Evolutionary conservation across 2,797 vertebrate species (phyloP).

Genomic region (Champsocephalus esox): DNA sequence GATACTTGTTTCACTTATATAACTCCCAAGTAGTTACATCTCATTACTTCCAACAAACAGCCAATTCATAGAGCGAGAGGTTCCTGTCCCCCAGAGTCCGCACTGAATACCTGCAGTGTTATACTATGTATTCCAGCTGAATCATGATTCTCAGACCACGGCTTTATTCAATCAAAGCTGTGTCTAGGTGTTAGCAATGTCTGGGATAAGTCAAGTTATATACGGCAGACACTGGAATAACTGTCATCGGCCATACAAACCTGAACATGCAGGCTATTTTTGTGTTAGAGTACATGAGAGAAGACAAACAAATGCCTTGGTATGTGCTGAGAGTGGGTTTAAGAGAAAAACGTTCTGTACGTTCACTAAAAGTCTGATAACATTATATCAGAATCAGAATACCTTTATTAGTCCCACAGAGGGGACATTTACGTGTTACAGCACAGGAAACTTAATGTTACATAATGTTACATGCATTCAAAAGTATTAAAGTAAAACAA

Average conservation of each 20-base stretch:
- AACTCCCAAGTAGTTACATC: conserved; percentile 84
- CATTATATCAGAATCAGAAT: not conserved
- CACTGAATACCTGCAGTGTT: conserved; percentile 80
- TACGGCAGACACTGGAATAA: conserved; percentile 41
- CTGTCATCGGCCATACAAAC: conserved; percentile 17
- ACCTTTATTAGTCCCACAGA: no score
- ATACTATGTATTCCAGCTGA: conserved; percentile 75
- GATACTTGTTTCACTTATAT: conserved; percentile 82
- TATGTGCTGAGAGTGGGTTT: not conserved
- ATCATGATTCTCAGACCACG: conserved; percentile 72
- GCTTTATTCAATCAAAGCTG: conserved; percentile 63
- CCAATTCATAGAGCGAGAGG: conserved; percentile 77
- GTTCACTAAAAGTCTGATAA: not conserved
- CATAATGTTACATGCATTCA: no score
- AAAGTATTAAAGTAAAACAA: no score
- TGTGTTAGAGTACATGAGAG: not conserved
- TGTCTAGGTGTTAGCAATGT: conserved; percentile 46
- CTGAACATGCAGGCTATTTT: conserved; percentile 16
- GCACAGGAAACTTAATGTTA: no score
- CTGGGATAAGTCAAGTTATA: conserved; percentile 46
- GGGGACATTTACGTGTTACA: no score
- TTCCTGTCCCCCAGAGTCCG: conserved; percentile 71
- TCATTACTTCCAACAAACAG: conserved; percentile 80
- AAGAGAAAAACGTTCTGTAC: not conserved
- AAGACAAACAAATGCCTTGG: not conserved